Conservation (phyloP, 2,888 invertebrate genomes). For the Neoitamus cyanurus region DNA sequence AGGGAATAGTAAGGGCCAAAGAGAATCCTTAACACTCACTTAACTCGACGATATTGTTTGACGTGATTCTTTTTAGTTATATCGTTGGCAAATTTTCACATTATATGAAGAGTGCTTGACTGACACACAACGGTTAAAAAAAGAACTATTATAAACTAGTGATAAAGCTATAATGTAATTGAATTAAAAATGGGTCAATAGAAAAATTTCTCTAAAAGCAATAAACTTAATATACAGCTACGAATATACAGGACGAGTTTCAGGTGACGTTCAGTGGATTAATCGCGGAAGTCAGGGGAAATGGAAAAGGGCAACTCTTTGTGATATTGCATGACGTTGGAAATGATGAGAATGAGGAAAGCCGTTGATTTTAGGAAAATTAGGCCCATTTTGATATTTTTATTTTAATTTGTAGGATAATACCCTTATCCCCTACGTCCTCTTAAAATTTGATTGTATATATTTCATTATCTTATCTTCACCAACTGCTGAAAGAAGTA, state of each 20-base stretch:
- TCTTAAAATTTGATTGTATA: too few relatives aligned
- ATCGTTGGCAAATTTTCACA: not conserved
- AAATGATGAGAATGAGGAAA: too few relatives aligned
- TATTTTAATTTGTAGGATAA: too few relatives aligned
- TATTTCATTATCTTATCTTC: too few relatives aligned
- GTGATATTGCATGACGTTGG: not conserved
- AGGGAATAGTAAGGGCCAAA: not conserved
- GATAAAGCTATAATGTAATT: constrained; percentile 1
- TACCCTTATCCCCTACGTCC: too few relatives aligned
- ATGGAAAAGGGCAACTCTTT: too few relatives aligned
- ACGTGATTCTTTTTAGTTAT: not conserved
- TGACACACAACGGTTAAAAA: not conserved
- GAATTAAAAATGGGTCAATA: not conserved
- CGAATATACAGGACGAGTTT: not conserved
- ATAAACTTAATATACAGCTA: not conserved
- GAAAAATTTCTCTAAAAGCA: constrained; percentile 25
- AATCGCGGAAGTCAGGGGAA: not conserved
- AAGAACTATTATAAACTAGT: not conserved
- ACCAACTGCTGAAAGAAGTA: too few relatives aligned
- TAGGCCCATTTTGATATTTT: too few relatives aligned
- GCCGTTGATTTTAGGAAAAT: too few relatives aligned
- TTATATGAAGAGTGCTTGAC: not conserved
- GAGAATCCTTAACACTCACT: not conserved
- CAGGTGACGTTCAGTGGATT: not conserved
- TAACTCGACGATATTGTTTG: not conserved